Evolutionary conservation across 2,113 vertebrate genomes (phyloP), one percentile per base, ranked within the genome.

Genomic region (Poecile atricapillus): DNA sequence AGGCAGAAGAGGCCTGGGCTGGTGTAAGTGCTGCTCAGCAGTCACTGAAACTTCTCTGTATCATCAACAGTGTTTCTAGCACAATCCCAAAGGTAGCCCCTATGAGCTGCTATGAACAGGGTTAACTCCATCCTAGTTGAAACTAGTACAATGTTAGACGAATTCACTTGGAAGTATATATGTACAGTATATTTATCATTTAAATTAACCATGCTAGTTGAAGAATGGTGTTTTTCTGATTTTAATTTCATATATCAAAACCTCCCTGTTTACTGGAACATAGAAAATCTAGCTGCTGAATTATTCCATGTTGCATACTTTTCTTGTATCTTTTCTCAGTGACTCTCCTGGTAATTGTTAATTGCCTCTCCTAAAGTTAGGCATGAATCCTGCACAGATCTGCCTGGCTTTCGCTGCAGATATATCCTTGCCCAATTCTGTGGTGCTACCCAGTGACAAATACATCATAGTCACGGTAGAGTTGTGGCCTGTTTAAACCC

Each of bases 21-120:
- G 0, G 0, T 41, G 2, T n/a, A 9, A 41, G 21, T 24, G 30
- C 23, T 68, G 46, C 17, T 68, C 16, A 68, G 47, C 20, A 30
- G 10, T 60, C 41, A 41, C 24, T 31, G 31, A 13, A 31, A 35
- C 11, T 27, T 53, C 53, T 60, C 46, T 15, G 3, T 53, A 2
- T 60, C 39, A 46, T 46, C 47, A 55, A 4, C 17, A 41, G 24
- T 68, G 20, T 76, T 68, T 55, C 39, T 35, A 68, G 41, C 47
- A 62, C 14, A 55, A 9, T 41, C 21, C 25, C 14, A 47, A 18
- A 47, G 20, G 20, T 19, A 47, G n/a, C 8, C 11, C 41, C 6
- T 18, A 19, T 3, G 5, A 89, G 14, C 17, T 69, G 13, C 47
- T 60, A 0, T 47, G n/a, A 68, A 39, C 28, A 30, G 23, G 19